Evolutionary conservation across 2,113 vertebrate species (phyloP), one percentile per base, ranked within the genome.

Genomic region (Myrmophylax atrothorax): DNA sequence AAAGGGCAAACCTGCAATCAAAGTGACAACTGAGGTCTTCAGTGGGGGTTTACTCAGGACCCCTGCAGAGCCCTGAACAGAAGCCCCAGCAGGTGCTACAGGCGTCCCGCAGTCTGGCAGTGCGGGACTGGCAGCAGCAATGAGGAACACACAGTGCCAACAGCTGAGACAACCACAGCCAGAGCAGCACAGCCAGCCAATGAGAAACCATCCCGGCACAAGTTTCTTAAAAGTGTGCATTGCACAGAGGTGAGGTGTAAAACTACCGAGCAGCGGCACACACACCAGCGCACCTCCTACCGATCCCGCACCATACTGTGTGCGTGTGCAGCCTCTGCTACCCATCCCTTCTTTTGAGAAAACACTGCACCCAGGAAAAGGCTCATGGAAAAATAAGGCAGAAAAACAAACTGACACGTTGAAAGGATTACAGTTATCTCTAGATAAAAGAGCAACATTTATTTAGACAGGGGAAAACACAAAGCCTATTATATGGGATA

Each of bases 1-100:
- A 98, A 97, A 98, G 82, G 85, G 97, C 96, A 80, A 97, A 97
- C 94, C 94, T 83, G 50, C 98, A 97, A 97, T 98, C 97, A 91
- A 98, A 95, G 97, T 92, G 91, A 96, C 96, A 97, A 97, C 88
- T 90, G 87, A 98, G 91, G 94, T 98, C 97, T 97, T 97, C 97
- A 93, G 97, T 53, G 1, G 97, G 96, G n/a, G 60, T 87, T 80
- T 97, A 81, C 94, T 74, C 83, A 5, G 18, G 18, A 50, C 90
- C 90, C 75, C 97, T 8, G 12, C 94, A 95, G 97, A 97, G 98
- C 95, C 87, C 80, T 55, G 92, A 90, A 85, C 97, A 97, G 93
- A 96, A 93, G 72, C 31, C 84, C 74, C 97, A 97, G 98, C 98
- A 98, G 97, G 96, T 80, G 76, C 95, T 69, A 91, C 95, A 98